Evolutionary conservation across 2,888 invertebrate species (phyloP).

Genomic region (Hypercompe scribonia): DNA sequence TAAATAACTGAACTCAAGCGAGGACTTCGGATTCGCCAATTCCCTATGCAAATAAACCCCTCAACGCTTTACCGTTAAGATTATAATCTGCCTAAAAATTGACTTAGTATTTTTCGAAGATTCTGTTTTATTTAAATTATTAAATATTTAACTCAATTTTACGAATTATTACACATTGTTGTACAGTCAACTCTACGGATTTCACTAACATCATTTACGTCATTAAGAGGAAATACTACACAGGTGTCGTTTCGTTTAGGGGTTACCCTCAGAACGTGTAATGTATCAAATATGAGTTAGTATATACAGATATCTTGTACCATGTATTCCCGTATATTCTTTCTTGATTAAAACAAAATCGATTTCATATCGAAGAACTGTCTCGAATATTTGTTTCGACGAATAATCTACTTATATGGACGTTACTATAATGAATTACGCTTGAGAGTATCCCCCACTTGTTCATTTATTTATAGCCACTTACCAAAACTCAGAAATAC

Average conservation of each 20-base stretch:
- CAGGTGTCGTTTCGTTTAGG: constrained; percentile 16
- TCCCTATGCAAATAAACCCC: background rate
- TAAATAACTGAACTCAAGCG: background rate
- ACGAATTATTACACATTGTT: background rate
- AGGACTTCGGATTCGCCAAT: background rate
- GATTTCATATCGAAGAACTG: background rate
- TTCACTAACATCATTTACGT: background rate
- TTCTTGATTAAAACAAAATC: background rate
- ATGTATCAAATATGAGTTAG: background rate
- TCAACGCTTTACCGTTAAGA: background rate
- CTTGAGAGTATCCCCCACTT: constrained; percentile 43
- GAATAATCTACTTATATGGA: background rate
- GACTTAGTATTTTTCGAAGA: background rate
- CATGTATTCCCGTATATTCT: background rate
- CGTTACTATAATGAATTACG: constrained; percentile 13
- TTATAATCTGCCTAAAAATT: background rate
- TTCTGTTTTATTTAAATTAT: too few relatives aligned
- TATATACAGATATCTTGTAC: too few relatives aligned
- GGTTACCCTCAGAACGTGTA: constrained; percentile 48
- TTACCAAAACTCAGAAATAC: constrained; percentile 61
- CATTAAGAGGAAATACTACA: background rate
- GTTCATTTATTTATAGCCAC: constrained; percentile 50
- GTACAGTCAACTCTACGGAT: background rate
- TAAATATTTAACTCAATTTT: too few relatives aligned
- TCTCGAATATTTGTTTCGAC: background rate